Base-by-base conservation (phyloP, 2,797 vertebrate species). In the Rhyacichthys aspro region DNA sequence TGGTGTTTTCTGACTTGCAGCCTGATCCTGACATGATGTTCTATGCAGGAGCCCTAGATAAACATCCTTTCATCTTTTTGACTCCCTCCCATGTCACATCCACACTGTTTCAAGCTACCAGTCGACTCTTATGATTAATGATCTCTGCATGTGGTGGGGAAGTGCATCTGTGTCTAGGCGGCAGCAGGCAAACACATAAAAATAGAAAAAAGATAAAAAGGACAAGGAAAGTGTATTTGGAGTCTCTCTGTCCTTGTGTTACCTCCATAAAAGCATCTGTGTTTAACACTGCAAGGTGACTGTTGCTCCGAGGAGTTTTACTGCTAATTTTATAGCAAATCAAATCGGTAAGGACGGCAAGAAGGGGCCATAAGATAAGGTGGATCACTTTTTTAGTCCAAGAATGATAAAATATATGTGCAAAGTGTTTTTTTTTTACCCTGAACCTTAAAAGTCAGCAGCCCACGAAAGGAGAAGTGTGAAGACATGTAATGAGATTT, bases 1-100 rank as follows among this genome's bases (percentile, higher is more conserved):
- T 14, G 19, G 15, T 53, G n/a, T 36, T 65, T 61, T 59, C 49
- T 16, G 44, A 70, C 50, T 79, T 61, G 23, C 62, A 42, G 60
- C 37, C 63, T 75, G 47, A 70, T 76, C 49, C 49, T 63, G 43
- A 78, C 70, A 74, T 56, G 61, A 85, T 84, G 71, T 81, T 83
- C 73, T 81, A 79, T 83, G 67, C 75, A 79, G 72, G 70, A 81
- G 79, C 36, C 70, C 71, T 76, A 76, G 66, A 86, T 78, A 80
- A 82, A 83, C 69, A 77, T 57, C 59, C 64, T 83, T 82, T 87
- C 64, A 84, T 84, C 74, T 76, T 49, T 42, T 49, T 52, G 46
- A 34, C 58, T 59, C 63, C 63, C 60, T 72, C 78, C 73, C 72
- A 72, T 76, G 76, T 78, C 55, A 17, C 56, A 50, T 53, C 59